Base-by-base conservation (phyloP, 2,797 vertebrate genomes). In the Myotis daubentonii region DNA sequence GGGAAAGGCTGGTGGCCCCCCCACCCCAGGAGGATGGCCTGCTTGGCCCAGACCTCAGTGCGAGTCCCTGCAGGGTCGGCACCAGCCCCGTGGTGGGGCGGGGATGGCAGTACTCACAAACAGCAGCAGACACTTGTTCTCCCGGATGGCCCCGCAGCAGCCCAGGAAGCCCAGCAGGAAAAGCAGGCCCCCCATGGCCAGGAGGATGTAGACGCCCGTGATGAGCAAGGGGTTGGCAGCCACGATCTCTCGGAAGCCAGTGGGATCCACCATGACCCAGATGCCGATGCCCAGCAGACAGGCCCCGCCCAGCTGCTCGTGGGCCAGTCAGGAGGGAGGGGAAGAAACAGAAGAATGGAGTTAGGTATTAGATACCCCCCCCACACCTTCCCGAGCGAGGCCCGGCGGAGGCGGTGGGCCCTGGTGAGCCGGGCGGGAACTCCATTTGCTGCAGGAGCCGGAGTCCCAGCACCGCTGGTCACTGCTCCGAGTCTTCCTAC, bases 201-300 rank as follows among this genome's bases (percentile, higher is more conserved):
- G 98, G 97, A 99, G 98, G 98, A 99, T 98, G 98, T 99, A 99
- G 0, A 99, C 99, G 1, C 99, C 99, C 0, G 99, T 99, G 98
- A 99, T 99, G 66, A 99, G 98, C 96, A 99, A 97, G 1, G 99
- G 99, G 97, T 99, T 99, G 96, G 99, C 98, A 3, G 99, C 99
- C 96, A 99, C 99, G 1, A 99, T 99, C 98, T 99, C 99, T 97
- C 99, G 99, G 97, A 99, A 99, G 49, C 99, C 99, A 0, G 99
- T 99, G 72, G 99, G 99, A 97, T 99, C 99, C 98, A 99, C 99
- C 75, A 99, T 98, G 95, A 99, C 99, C 99, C 99, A 99, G 96
- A 99, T 99, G 38, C 99, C 99, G 6, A 99, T 97, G 87, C 99
- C 99, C 51, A 99, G 98, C 95, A 99, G 98, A 98, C 99, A 99